Percentiles rank a stretch among this genome's conserved stretches.
Conservation (phyloP, 2,113 vertebrate species). For the Tragulus kanchil region DNA sequence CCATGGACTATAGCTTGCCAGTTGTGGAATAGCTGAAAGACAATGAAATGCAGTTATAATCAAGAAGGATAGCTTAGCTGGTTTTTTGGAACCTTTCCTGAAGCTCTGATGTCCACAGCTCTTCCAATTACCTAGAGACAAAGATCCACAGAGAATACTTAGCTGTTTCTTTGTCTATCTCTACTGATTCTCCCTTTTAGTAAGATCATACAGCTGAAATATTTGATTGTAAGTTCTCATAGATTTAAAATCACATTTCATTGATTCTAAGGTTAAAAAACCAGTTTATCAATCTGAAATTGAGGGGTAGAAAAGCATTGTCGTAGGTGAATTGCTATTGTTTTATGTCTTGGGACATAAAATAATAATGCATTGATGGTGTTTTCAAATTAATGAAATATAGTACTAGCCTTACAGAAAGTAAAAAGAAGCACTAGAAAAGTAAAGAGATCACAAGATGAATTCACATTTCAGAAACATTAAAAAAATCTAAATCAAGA, state of each 20-base stretch:
- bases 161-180: background rate
- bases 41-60: background rate
- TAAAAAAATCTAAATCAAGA: conserved; percentile 11
- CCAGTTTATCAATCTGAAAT: background rate
- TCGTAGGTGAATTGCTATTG: background rate
- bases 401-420: conserved; percentile 15
- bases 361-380: background rate
- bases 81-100: background rate
- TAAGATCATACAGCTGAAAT: background rate
- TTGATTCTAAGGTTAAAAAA: background rate
- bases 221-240: background rate
- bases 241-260: background rate
- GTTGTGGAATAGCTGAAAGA: background rate
- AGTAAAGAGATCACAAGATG: background rate
- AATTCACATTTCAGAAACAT: conserved; percentile 15
- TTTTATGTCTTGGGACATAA: conserved; percentile 1
- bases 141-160: background rate
- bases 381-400: background rate
- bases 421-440: conserved; percentile 11
- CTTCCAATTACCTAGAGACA: background rate
- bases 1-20: background rate
- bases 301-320: background rate
- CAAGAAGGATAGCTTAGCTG: too few relatives aligned
- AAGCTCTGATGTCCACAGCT: background rate
- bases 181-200: background rate